A percentile compares a stretch with the other conserved stretches of the same genome.
Evolutionary conservation across 2,797 vertebrate genomes (phyloP).

Genomic region (Falco cherrug): DNA sequence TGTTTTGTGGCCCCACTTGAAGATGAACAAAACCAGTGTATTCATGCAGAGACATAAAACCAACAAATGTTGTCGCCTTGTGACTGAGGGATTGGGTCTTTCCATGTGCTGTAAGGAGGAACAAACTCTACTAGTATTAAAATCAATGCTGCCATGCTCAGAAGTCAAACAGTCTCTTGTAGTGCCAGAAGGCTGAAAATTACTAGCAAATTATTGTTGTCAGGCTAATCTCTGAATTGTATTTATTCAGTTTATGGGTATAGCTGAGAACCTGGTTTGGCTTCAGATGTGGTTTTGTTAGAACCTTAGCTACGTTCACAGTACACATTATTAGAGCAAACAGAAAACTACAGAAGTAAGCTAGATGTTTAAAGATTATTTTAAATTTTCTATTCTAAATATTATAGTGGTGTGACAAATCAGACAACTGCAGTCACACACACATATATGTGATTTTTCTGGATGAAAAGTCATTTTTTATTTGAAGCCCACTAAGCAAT

Average conservation of each 20-base stretch:
- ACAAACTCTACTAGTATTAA: not conserved
- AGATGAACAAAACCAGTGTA: not conserved
- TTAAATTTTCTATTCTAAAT: not conserved
- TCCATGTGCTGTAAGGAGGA: not conserved
- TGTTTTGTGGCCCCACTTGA: not conserved
- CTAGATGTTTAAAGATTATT: not conserved
- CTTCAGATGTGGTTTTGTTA: not conserved
- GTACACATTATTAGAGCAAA: not conserved
- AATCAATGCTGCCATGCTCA: not conserved
- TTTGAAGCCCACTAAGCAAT: not conserved
- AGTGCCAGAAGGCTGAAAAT: conserved; percentile 8
- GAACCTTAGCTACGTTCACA: not conserved
- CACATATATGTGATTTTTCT: not conserved
- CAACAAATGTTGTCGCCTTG: not conserved
- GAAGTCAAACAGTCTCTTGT: not conserved
- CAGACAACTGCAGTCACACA: not conserved
- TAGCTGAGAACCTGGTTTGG: not conserved
- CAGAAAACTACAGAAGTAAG: not conserved
- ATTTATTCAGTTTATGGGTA: conserved; percentile 6
- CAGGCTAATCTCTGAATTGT: not conserved
- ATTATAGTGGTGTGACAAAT: not conserved
- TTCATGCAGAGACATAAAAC: not conserved
- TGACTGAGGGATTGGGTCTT: not conserved
- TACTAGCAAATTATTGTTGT: not conserved
- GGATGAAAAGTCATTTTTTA: not conserved